Conservation (phyloP, 2,797 vertebrate genomes). For the Gymnocypris eckloni region DNA sequence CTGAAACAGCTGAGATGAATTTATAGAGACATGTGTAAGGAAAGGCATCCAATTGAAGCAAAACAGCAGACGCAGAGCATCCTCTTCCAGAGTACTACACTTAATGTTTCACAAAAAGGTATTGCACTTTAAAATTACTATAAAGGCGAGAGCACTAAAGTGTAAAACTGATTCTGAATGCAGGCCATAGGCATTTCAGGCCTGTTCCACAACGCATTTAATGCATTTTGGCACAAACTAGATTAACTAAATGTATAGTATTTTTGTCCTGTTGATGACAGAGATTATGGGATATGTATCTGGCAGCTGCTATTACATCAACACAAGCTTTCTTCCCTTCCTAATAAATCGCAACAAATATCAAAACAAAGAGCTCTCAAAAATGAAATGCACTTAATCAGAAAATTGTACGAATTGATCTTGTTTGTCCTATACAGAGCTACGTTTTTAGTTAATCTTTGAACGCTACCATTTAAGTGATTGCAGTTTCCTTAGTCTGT, state of each 20-base stretch:
- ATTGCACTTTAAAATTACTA: constrained; percentile 30
- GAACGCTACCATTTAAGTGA: neutral
- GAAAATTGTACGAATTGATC: neutral
- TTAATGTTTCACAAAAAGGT: neutral
- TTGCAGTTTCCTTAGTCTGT: neutral
- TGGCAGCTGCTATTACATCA: constrained; percentile 9
- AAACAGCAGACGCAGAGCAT: neutral
- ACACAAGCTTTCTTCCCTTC: neutral
- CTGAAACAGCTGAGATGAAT: constrained; percentile 7
- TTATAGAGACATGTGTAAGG: neutral
- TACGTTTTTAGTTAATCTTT: neutral
- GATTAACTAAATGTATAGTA: neutral
- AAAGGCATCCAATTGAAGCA: neutral
- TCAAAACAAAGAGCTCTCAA: neutral
- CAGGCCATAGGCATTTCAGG: neutral
- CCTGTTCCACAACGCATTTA: neutral
- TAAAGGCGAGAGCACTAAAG: constrained; percentile 12
- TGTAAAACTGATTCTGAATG: constrained; percentile 8
- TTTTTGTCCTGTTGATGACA: neutral
- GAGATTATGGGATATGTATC: neutral
- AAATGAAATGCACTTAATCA: neutral
- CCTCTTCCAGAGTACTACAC: neutral
- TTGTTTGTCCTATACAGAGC: neutral
- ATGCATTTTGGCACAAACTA: constrained; percentile 33
- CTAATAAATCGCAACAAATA: neutral